Base-by-base conservation (phyloP, 2,797 vertebrate genomes). In the Microhierax caerulescens region DNA sequence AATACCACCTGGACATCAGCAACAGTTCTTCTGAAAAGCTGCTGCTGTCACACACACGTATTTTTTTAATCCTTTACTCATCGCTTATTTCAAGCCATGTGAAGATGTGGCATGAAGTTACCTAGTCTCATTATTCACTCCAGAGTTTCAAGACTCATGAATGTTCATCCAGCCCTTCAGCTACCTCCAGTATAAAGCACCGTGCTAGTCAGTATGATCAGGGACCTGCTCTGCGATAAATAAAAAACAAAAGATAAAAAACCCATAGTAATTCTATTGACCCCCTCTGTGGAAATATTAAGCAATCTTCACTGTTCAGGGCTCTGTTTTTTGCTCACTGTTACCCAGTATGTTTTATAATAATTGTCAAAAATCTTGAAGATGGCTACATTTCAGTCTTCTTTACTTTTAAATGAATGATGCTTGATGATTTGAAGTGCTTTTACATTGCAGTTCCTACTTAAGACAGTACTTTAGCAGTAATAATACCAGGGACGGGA, bases 301-400 rank as follows among this genome's bases (percentile, higher is more conserved):
- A 56, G 53, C 9, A 16, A 56, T 43, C 11, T 60, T 69, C 18
- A 0, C 11, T 28, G 2, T 67, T 24, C 17, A 3, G 12, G 19
- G 28, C 0, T 15, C 60, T 84, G 11, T 39, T 56, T 51, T 32
- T 2, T 1, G 0, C 25, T 74, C 51, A 9, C 9, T 39, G 6
- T 50, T 59, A 39, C 6, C 20, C 45, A 28, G 5, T 17, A 36
- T 22, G 12, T 13, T 85, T 25, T 17, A 28, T 27, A 50, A 34
- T 25, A 79, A 18, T 21, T 56, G 25, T 22, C 37, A 18, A 21
- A 0, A 34, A 0, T 27, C 43, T 78, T 43, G 34, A 14, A 60
- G 53, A 41, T 7, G 9, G 5, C 7, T 59, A 0, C 13, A 54
- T 39, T 83, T 91, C 48, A 90, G 27, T 16, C 7, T 0, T 76